Evolutionary conservation across 1,140 invertebrate species (phyloP).

Genomic region (Caenorhabditis brenneri): DNA sequence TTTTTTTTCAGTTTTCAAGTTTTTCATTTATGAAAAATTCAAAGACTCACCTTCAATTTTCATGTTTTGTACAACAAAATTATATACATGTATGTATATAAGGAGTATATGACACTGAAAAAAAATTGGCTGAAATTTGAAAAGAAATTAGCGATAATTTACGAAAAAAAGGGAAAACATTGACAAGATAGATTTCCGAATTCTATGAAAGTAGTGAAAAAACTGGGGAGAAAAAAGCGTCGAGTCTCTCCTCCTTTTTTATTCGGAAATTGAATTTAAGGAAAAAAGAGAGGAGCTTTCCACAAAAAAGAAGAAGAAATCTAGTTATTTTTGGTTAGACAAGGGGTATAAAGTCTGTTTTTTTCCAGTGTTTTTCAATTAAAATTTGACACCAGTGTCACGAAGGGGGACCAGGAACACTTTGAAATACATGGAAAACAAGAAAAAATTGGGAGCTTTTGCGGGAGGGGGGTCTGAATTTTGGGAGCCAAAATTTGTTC

Average conservation of each 20-base stretch:
- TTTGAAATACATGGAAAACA: not conserved
- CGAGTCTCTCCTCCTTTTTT: no score
- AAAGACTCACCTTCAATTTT: conserved; percentile 25
- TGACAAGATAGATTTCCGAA: not conserved
- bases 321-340: not conserved
- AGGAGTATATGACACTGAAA: conserved; percentile 18
- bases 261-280: conserved; percentile 14
- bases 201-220: not conserved
- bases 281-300: not conserved
- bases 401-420: not conserved
- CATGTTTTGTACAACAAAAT: conserved; percentile 10
- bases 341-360: not conserved
- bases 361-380: not conserved
- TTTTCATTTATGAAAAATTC: no score
- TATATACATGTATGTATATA: no score
- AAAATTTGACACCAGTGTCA: not conserved
- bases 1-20: not conserved
- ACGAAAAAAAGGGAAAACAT: not conserved
- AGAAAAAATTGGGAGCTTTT: not conserved
- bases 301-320: not conserved
- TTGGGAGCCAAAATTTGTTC: no score
- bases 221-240: not conserved
- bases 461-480: no score
- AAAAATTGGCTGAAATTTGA: not conserved
- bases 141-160: not conserved